These are phyloP conservation scores for Molorchus minor DNA, from an alignment of 2,888 invertebrate genomes.

Conservation along the genomic window DNA sequence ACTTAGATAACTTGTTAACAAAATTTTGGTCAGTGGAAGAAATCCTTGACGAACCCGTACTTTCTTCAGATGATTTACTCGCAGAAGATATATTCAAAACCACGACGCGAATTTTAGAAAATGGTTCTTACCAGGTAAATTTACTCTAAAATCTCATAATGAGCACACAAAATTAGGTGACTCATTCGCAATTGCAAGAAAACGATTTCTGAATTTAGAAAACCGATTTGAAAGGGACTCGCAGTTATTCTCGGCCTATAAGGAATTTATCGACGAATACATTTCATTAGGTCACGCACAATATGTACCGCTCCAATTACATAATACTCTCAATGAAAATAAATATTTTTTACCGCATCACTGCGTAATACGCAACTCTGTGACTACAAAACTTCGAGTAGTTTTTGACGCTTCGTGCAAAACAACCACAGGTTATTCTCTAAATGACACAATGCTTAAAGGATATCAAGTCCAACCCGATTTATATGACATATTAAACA, in stretches of 20 bases:
- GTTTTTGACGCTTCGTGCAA: conserved; percentile 10
- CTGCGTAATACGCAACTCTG: conserved; percentile 6
- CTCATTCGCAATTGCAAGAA: conserved; percentile 7
- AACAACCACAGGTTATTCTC: not conserved
- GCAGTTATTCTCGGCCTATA: not conserved
- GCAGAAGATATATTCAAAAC: conserved; percentile 19
- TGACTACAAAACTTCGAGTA: conserved; percentile 16
- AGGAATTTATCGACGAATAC: conserved; percentile 8
- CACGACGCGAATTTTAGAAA: conserved; percentile 16
- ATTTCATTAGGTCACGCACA: not conserved
- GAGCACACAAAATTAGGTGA: not conserved
- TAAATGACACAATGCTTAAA: conserved; percentile 9
- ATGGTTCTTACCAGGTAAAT: conserved; percentile 29
- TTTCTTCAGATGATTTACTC: conserved; percentile 16
- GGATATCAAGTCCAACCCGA: conserved; percentile 17
- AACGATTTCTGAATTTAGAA: not conserved
- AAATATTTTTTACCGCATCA: conserved; percentile 20
- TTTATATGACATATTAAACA: not conserved
- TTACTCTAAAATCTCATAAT: conserved; percentile 18
- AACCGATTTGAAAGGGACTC: not conserved
- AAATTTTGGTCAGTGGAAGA: conserved; percentile 29
- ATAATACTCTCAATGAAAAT: not conserved
- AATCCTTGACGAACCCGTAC: not conserved
- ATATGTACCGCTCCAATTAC: not conserved
- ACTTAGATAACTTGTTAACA: not conserved